Base-by-base conservation (phyloP, 2,113 vertebrate genomes). In the Halcyon senegalensis region DNA sequence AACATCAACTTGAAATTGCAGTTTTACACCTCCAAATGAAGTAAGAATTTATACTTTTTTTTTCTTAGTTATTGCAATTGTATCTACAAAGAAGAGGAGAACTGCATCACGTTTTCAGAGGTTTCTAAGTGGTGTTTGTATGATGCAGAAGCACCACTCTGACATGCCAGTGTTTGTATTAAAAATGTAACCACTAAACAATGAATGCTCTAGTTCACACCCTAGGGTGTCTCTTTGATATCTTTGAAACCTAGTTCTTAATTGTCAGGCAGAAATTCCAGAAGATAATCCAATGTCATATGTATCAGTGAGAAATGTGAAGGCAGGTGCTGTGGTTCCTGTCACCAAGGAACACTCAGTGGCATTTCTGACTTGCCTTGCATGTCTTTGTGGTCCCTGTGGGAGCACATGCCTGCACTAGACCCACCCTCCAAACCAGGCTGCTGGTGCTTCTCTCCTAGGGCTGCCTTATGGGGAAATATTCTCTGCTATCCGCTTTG, bases 321-420 rank as follows among this genome's bases (percentile, higher is more conserved):
- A 0, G 2, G 51, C 31, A 66, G 19, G 33, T 4, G 3, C 11
- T 27, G 19, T 18, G 30, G 6, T 44, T 89, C 39, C 74, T 50
- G 21, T 31, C 68, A 20, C 55, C 19, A 58, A 53, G 20, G 15
- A 75, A 79, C 15, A 41, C 9, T 7, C 1, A 1, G 15, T 64
- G 50, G 20, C 43, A 31, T 41, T 74, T 62, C 60, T 53, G 25
- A 78, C 24, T 64, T 37, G 30, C 7, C 15, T n/a, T 39, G 12
- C 0, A 0, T 31, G 33, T 16, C 35, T 83, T 55, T 39, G 46
- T 0, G 1, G 64, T 33, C 59, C 14, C 19, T 63, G 55, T 20
- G 37, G 33, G 43, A 74, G 25, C 48, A 68, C 24, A 13, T 1
- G 14, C 17, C 41, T 23, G 33, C 30, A 43, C 13, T 7, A 55